Conservation (phyloP, 2,888 invertebrate species). For the Myopa tessellatipennis region DNA sequence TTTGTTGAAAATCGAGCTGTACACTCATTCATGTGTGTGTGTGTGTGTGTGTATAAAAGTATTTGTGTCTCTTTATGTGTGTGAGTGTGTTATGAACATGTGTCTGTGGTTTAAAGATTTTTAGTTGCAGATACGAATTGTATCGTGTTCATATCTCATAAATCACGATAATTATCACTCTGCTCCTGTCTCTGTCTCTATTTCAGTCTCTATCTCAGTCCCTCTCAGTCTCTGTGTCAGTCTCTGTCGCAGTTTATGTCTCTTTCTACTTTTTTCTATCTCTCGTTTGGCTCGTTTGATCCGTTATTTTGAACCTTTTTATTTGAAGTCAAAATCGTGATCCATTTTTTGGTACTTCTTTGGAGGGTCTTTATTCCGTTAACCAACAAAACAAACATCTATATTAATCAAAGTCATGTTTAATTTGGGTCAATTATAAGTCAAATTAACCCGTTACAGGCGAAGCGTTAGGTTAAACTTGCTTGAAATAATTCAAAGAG, state of each 20-base stretch:
- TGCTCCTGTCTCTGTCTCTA: neutral
- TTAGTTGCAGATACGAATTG: slow-evolving; percentile 21
- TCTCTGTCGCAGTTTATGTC: neutral
- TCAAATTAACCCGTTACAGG: neutral
- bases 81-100: neutral
- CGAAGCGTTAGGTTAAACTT: neutral
- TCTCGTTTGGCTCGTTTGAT: neutral
- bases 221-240: neutral
- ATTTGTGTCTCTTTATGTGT: neutral
- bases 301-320: slow-evolving; percentile 3
- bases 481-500: no score
- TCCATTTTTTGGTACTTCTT: neutral
- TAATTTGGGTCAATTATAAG: slow-evolving; percentile 25
- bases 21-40: neutral
- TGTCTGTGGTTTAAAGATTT: neutral
- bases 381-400: neutral
- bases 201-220: neutral
- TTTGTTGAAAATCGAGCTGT: neutral
- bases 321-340: neutral
- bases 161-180: slow-evolving; percentile 35
- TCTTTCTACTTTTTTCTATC: neutral
- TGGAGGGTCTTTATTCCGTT: neutral
- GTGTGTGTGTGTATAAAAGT: neutral
- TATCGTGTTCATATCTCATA: slow-evolving; percentile 36
- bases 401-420: neutral